phyloP scores from a whole-genome alignment of 2,113 vertebrate genomes.

The Cyanoramphus novaezelandiae region DNA sequence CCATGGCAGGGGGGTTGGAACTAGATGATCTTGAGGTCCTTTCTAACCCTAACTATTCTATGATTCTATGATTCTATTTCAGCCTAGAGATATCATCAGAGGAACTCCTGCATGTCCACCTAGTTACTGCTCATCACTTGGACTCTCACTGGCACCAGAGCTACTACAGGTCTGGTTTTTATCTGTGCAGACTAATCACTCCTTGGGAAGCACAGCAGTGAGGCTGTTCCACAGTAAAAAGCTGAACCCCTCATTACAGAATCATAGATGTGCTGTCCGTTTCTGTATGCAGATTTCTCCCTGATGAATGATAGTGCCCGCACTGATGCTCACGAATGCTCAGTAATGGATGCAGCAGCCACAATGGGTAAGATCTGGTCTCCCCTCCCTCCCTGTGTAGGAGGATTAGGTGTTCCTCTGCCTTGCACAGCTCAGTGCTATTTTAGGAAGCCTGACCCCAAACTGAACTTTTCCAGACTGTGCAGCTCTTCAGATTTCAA shows the following conservation, averaged over 20 bases:
- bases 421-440: not conserved
- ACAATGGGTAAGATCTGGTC: not conserved
- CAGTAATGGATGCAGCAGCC: not conserved
- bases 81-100: not conserved
- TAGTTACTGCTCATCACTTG: not conserved
- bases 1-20: no score
- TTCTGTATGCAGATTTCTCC: not conserved
- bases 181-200: not conserved
- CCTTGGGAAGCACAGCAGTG: not conserved
- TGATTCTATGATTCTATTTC: not conserved
- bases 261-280: not conserved
- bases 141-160: not conserved
- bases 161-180: not conserved
- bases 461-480: slow-evolving; percentile 22
- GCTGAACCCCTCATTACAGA: not conserved
- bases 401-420: not conserved
- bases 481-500: slow-evolving; percentile 2
- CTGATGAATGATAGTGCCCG: not conserved
- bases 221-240: not conserved
- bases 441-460: slow-evolving; percentile 36
- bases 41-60: no score
- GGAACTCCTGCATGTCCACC: not conserved
- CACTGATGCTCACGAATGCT: not conserved
- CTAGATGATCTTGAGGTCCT: no score
- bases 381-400: not conserved